Conservation (phyloP, 1,140 invertebrate genomes). For the Pseudomyrmex concolor region DNA sequence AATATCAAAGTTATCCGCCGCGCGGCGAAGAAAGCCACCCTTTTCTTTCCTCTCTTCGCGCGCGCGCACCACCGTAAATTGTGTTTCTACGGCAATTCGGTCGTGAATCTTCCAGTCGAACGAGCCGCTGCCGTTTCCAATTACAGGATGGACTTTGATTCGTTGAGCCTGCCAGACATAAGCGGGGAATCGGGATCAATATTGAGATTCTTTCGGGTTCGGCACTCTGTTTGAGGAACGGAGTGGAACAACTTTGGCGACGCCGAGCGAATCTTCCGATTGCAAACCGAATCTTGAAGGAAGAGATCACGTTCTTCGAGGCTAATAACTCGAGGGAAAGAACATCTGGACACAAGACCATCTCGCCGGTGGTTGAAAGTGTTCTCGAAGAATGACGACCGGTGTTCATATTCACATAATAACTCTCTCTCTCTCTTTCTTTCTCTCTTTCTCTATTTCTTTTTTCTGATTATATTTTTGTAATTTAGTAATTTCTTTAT, state of each 20-base stretch:
- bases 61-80: conserved; percentile 57
- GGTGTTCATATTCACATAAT: no score
- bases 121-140: conserved; percentile 67
- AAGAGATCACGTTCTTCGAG: neutral
- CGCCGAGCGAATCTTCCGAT: conserved; percentile 1
- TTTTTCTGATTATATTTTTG: no score
- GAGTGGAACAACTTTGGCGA: neutral
- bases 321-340: conserved; percentile 20
- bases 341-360: neutral
- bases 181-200: conserved; percentile 61
- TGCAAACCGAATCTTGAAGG: conserved; percentile 17
- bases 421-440: no score
- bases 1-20: conserved; percentile 60
- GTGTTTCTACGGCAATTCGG: conserved; percentile 71
- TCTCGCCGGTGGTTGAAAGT: neutral
- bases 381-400: no score
- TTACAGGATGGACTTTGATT: conserved; percentile 72
- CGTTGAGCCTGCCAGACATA: conserved; percentile 59
- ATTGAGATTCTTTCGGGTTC: conserved; percentile 66
- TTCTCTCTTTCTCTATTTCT: no score
- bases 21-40: conserved; percentile 57
- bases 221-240: neutral
- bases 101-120: conserved; percentile 70
- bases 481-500: no score
- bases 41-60: conserved; percentile 36